A percentile compares a stretch with the other conserved stretches of the same genome.
phyloP scores from a whole-genome alignment of 2,888 invertebrate genomes.

The Dicranocentrus wangi region DNA sequence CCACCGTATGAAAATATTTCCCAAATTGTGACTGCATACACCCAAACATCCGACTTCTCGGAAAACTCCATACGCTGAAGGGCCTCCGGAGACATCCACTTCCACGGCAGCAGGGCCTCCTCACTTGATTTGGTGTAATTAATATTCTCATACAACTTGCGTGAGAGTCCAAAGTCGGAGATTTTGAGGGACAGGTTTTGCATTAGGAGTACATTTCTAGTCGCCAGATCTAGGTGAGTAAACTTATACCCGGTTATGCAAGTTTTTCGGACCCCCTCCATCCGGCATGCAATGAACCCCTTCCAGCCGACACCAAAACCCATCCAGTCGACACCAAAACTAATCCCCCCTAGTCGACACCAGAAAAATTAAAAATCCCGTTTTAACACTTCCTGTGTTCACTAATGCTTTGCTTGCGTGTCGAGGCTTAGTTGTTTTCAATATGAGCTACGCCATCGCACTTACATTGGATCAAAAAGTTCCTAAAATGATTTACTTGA shows the following conservation, averaged over 20 bases:
- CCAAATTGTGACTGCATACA: constrained; percentile 4
- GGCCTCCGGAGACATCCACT: constrained; percentile 1
- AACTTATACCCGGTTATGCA: constrained; percentile 44
- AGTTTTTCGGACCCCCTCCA: too few species aligned
- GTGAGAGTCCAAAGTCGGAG: constrained; percentile 32
- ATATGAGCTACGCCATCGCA: too few species aligned
- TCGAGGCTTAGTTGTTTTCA: too few species aligned
- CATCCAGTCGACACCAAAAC: too few species aligned
- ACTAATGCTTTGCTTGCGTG: too few species aligned
- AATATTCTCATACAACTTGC: not conserved
- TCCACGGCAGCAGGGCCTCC: constrained; percentile 11
- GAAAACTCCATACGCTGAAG: not conserved
- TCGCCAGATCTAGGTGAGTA: constrained; percentile 48
- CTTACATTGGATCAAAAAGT: too few species aligned
- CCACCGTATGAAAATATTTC: not conserved
- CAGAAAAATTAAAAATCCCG: too few species aligned
- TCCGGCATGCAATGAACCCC: too few species aligned
- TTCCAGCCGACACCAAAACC: too few species aligned
- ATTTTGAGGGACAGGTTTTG: constrained; percentile 36
- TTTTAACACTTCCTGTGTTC: too few species aligned
- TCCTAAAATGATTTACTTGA: too few species aligned
- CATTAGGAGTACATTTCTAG: not conserved
- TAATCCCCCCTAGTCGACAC: too few species aligned
- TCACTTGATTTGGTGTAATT: not conserved
- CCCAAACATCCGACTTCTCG: not conserved